phyloP scores from a whole-genome alignment of 2,888 invertebrate species.

The Synergus japonicus region DNA sequence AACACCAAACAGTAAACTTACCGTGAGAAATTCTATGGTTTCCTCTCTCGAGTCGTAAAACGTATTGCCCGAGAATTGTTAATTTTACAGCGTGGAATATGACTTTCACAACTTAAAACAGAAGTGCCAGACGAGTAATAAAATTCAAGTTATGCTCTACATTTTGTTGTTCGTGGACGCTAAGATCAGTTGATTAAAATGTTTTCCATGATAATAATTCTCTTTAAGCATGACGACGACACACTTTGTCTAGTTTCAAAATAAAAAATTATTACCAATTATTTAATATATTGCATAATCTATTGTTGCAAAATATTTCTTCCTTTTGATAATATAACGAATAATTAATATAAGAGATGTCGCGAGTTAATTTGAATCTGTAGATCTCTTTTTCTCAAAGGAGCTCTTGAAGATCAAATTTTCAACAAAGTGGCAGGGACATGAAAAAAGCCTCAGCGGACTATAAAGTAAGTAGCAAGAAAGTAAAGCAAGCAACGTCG shows the following conservation, averaged over 20 bases:
- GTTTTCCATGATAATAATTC: too few species aligned
- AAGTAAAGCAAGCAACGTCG: constrained; percentile 48
- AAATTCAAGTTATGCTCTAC: neutral
- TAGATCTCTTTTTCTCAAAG: neutral
- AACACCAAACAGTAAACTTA: constrained; percentile 30
- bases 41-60: constrained; percentile 33
- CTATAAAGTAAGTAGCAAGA: constrained; percentile 48
- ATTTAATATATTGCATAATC: too few species aligned
- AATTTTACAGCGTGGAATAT: constrained; percentile 32
- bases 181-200: too few species aligned
- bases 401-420: neutral
- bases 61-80: constrained; percentile 34
- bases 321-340: too few species aligned
- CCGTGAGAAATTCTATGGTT: constrained; percentile 21
- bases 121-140: constrained; percentile 10
- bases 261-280: too few species aligned
- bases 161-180: neutral
- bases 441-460: constrained; percentile 20
- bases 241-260: too few species aligned
- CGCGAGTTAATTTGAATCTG: neutral
- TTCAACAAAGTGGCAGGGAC: neutral
- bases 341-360: too few species aligned
- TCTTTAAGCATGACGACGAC: too few species aligned
- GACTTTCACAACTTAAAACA: constrained; percentile 7
- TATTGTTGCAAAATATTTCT: too few species aligned